Evolutionary conservation across 2,797 vertebrate species (phyloP).

Genomic region (Brachymystax lenok): DNA sequence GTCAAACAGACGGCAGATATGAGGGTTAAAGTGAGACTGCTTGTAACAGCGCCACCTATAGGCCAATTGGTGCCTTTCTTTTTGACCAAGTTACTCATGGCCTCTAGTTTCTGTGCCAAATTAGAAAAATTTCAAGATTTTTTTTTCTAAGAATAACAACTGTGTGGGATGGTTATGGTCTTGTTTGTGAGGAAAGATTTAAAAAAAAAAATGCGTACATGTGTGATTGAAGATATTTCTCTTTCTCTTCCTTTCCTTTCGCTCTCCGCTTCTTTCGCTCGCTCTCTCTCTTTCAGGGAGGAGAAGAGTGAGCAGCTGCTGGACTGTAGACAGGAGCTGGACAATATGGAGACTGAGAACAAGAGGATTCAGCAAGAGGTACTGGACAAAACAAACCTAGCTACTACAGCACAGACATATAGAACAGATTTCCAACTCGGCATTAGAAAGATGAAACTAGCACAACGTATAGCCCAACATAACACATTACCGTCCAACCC

Average conservation of each 20-base stretch:
- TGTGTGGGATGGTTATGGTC: background rate
- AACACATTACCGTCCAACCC: background rate
- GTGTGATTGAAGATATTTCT: background rate
- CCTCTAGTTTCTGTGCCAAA: no score
- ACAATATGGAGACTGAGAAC: slow-evolving; percentile 89
- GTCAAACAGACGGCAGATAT: no score
- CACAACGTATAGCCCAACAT: background rate
- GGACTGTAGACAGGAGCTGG: slow-evolving; percentile 94
- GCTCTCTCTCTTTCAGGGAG: slow-evolving; percentile 77
- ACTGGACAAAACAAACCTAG: slow-evolving; percentile 6
- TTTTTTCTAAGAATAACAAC: background rate
- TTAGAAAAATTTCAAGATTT: no score
- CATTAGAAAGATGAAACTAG: background rate
- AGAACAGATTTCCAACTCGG: background rate
- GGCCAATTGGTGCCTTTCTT: no score
- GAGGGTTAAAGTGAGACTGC: no score
- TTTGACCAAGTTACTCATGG: no score
- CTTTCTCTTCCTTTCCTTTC: background rate
- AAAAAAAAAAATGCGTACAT: no score
- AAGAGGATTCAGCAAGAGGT: slow-evolving; percentile 96
- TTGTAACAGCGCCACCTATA: no score
- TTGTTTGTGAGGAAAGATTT: background rate
- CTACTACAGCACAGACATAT: background rate
- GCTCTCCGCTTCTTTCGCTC: background rate
- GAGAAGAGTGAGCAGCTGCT: slow-evolving; percentile 97